phyloP scores from a whole-genome alignment of 2,113 vertebrate species.

The Pluvialis apricaria region DNA sequence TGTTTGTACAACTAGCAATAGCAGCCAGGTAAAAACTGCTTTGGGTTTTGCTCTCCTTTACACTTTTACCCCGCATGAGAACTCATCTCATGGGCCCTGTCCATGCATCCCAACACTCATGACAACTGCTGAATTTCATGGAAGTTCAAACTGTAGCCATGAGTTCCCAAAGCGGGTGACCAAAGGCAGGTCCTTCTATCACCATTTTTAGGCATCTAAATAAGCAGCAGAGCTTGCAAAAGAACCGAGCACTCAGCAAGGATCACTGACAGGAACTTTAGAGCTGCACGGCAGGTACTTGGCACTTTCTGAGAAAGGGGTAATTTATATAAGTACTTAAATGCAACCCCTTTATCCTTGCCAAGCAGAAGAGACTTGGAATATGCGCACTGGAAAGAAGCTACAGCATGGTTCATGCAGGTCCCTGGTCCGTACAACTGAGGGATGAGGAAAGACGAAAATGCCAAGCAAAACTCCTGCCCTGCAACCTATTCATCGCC shows the following conservation, averaged over 20 bases:
- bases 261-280: not conserved
- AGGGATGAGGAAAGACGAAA: not conserved
- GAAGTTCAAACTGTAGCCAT: not conserved
- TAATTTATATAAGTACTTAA: not conserved
- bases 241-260: fast-evolving
- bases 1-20: not conserved
- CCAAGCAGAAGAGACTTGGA: not conserved
- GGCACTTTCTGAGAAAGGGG: not conserved
- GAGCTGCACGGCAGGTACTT: not conserved
- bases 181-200: not conserved
- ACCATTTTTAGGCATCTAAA: not conserved
- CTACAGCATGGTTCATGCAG: not conserved
- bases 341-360: not conserved
- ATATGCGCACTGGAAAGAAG: not conserved
- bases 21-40: not conserved
- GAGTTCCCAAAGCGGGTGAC: not conserved
- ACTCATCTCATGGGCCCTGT: not conserved
- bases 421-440: not conserved
- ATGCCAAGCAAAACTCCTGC: not conserved
- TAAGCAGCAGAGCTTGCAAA: not conserved
- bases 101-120: not conserved
- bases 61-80: not conserved
- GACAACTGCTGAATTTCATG: not conserved
- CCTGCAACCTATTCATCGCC: not conserved
- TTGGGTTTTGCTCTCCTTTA: not conserved